A percentile compares a stretch with the other conserved stretches of the same genome.
Conservation (phyloP, 2,113 vertebrate species). For the Tringa solitaria region DNA sequence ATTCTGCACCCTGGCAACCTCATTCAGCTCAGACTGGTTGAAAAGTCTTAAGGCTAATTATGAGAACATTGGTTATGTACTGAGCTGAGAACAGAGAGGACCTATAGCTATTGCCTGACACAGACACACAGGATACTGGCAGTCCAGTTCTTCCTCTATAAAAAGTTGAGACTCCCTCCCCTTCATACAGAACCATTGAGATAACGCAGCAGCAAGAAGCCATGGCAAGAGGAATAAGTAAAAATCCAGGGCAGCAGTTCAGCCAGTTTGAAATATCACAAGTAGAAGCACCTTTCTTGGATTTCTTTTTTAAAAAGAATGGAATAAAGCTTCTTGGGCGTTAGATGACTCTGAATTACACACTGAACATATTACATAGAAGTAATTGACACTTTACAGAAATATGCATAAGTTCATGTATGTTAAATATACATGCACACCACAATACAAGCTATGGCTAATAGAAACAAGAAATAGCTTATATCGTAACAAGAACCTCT, state of each 20-base stretch:
- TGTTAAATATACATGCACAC: neutral
- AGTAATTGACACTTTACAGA: neutral
- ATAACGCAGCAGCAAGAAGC: neutral
- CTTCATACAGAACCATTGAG: neutral
- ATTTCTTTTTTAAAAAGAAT: neutral
- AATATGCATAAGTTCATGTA: neutral
- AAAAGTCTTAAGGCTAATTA: constrained; percentile 18
- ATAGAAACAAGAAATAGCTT: neutral
- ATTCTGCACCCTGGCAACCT: constrained; percentile 25
- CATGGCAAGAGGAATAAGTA: neutral
- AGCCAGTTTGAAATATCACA: neutral
- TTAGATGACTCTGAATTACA: neutral
- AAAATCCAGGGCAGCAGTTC: neutral
- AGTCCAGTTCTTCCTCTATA: neutral
- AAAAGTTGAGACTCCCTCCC: neutral
- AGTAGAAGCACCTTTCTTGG: neutral
- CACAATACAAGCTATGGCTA: neutral
- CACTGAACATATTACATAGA: neutral
- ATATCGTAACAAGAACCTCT: neutral
- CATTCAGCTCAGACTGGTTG: neutral
- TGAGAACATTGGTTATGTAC: neutral
- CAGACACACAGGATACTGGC: neutral
- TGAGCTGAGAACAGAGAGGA: neutral
- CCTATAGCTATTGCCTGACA: neutral
- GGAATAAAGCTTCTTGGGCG: neutral